phyloP scores from a whole-genome alignment of 2,797 vertebrate genomes.

The Pangasius sanitwongsei region DNA sequence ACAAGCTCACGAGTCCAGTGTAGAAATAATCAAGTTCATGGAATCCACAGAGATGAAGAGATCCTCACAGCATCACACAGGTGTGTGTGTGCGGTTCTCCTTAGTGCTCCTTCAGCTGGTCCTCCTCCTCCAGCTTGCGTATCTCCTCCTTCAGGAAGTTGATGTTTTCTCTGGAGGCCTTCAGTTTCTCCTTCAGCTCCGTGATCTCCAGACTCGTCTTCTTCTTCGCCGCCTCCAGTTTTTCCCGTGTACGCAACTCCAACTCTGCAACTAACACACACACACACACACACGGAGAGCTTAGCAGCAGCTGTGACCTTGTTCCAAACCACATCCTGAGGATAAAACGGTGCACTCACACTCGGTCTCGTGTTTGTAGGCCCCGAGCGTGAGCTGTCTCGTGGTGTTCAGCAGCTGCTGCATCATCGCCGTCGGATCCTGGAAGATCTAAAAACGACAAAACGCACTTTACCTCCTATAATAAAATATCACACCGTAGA shows the following conservation, averaged over 20 bases:
- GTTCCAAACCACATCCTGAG: neutral
- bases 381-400: slow-evolving; percentile 92
- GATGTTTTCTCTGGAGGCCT: slow-evolving; percentile 97
- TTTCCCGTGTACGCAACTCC: slow-evolving; percentile 93
- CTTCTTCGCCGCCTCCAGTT: slow-evolving; percentile 92
- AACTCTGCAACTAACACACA: slow-evolving; percentile 84
- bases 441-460: slow-evolving; percentile 86
- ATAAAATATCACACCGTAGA: neutral
- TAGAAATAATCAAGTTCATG: neutral
- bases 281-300: neutral
- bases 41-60: neutral
- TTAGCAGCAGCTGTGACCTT: neutral
- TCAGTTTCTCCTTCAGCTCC: slow-evolving; percentile 95
- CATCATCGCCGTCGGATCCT: slow-evolving; percentile 99
- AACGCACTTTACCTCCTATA: neutral
- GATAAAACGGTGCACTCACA: slow-evolving; percentile 77
- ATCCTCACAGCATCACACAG: neutral
- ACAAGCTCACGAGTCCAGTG: neutral
- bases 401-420: slow-evolving; percentile 95
- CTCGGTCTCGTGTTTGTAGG: slow-evolving; percentile 98
- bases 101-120: slow-evolving; percentile 91
- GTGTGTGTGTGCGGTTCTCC: neutral
- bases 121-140: slow-evolving; percentile 93
- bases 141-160: slow-evolving; percentile 96
- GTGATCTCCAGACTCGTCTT: slow-evolving; percentile 96